Evolutionary conservation across 2,797 vertebrate species (phyloP).

Genomic region (Chloroceryle inda): DNA sequence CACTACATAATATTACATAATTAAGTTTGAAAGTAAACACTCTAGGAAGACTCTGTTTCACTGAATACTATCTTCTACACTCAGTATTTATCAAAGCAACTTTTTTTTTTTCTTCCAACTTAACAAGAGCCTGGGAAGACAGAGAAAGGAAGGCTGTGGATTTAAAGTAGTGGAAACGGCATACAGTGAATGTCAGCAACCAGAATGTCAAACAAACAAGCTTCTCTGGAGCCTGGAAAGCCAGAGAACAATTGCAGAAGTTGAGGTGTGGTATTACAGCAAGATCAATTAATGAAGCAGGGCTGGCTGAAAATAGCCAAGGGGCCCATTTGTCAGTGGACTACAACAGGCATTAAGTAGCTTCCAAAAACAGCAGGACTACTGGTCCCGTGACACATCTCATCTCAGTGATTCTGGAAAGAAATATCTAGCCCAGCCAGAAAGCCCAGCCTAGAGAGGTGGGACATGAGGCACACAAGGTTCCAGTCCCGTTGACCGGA

Average conservation of each 20-base stretch:
- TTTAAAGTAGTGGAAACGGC: not conserved
- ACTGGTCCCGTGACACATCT: not conserved
- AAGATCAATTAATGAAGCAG: constrained; percentile 38
- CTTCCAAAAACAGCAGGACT: constrained; percentile 27
- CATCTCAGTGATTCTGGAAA: not conserved
- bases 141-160: not conserved
- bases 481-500: accelerated
- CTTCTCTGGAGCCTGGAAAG: not conserved
- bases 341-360: not conserved
- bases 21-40: not conserved
- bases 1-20: not conserved
- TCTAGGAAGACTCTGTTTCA: not conserved
- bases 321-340: constrained; percentile 11
- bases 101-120: not conserved
- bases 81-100: not conserved
- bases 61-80: not conserved
- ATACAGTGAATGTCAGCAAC: not conserved
- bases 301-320: not conserved
- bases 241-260: constrained; percentile 25
- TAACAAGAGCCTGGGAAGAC: not conserved
- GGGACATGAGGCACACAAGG: not conserved
- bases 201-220: not conserved
- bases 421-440: not conserved
- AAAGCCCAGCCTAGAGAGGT: not conserved
- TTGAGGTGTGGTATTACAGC: constrained; percentile 21